Evolutionary conservation across 2,113 vertebrate genomes (phyloP).

Genomic region (Podilymbus podiceps): DNA sequence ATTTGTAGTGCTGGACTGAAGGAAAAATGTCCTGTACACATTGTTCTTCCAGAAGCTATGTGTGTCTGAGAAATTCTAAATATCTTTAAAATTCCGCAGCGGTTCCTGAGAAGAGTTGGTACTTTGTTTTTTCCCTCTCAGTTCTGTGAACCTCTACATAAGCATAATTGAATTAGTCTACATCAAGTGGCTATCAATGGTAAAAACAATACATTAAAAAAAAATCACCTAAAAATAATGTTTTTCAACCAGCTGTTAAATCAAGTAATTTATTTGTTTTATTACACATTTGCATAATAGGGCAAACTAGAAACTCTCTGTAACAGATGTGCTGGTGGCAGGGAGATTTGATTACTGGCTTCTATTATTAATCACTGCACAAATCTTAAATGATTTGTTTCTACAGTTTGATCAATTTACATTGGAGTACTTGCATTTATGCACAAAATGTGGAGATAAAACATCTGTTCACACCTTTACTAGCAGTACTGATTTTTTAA

Average conservation of each 20-base stretch:
- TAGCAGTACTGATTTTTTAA: slow-evolving; percentile 60
- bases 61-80: background rate
- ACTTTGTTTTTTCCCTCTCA: background rate
- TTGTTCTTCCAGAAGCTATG: background rate
- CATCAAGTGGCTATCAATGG: slow-evolving; percentile 57
- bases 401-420: slow-evolving; percentile 79
- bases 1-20: background rate
- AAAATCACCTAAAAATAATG: slow-evolving; percentile 78
- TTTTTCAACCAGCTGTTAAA: slow-evolving; percentile 81
- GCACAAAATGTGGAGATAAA: slow-evolving; percentile 74
- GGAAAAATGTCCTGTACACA: background rate
- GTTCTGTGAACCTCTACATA: background rate
- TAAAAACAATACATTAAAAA: slow-evolving; percentile 73
- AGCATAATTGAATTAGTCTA: slow-evolving; percentile 66
- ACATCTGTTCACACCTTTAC: slow-evolving; percentile 78
- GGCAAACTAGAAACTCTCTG: slow-evolving; percentile 74
- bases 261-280: slow-evolving; percentile 81
- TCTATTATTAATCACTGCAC: slow-evolving; percentile 83
- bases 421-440: slow-evolving; percentile 72
- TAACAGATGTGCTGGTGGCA: slow-evolving; percentile 81
- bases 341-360: slow-evolving; percentile 81
- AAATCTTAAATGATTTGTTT: slow-evolving; percentile 85
- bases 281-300: slow-evolving; percentile 82
- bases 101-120: background rate
- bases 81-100: background rate